Percentiles rank a stretch among this genome's conserved stretches.
Conservation (phyloP, 2,888 invertebrate species). For the Coelopa pilipes region DNA sequence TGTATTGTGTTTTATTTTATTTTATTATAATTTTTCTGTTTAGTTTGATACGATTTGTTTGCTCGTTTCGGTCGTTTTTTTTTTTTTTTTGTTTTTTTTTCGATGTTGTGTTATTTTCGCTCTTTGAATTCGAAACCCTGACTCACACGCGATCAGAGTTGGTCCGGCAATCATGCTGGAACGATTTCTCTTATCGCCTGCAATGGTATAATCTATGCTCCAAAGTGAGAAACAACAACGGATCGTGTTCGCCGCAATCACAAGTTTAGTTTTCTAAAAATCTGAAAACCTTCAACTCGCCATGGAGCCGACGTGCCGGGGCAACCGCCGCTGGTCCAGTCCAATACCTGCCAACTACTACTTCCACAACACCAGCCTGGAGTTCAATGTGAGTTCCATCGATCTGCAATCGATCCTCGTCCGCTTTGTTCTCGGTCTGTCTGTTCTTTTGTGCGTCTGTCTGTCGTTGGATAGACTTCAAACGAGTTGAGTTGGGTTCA, state of each 20-base stretch:
- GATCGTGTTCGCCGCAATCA: background rate
- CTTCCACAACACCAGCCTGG: constrained; percentile 18
- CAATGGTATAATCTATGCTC: too few relatives aligned
- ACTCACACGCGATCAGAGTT: constrained; percentile 11
- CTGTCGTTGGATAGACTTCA: background rate
- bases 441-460: background rate
- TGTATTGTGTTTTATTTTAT: background rate
- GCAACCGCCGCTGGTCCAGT: constrained; percentile 38
- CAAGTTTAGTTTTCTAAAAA: background rate
- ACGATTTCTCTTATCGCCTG: background rate
- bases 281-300: too few relatives aligned
- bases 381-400: constrained; percentile 29
- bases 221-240: too few relatives aligned
- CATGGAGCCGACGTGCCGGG: constrained; percentile 1
- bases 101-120: background rate
- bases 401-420: background rate
- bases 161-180: constrained; percentile 6
- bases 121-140: constrained; percentile 8
- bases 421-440: background rate
- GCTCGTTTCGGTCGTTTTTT: background rate
- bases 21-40: background rate
- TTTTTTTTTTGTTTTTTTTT: constrained; percentile 10
- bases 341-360: constrained; percentile 12
- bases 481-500: too few relatives aligned
- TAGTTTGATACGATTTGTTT: too few relatives aligned